Evolutionary conservation across 2,888 invertebrate species (phyloP).

Genomic region (Pachymerium ferrugineum): DNA sequence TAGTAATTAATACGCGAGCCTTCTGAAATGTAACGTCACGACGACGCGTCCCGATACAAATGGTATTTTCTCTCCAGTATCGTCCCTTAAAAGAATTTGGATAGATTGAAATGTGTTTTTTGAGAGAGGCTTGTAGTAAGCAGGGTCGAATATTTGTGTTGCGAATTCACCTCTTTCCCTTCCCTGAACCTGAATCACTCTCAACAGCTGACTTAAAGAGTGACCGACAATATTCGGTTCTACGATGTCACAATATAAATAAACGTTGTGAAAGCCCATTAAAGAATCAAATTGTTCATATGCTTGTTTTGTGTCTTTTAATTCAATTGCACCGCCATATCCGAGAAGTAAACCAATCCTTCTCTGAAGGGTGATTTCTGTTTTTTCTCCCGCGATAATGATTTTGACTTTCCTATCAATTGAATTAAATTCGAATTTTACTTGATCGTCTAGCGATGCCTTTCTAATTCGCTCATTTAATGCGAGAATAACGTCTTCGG

Average conservation of each 20-base stretch:
- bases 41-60: neutral
- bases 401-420: no score
- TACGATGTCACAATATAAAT: neutral
- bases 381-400: no score
- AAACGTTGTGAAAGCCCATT: neutral
- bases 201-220: neutral
- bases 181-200: neutral
- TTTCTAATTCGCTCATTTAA: no score
- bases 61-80: neutral
- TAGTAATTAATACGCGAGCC: neutral
- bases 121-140: neutral
- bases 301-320: neutral
- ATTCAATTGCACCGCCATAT: neutral
- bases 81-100: neutral
- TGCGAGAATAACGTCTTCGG: no score
- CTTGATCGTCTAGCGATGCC: no score
- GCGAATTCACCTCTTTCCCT: neutral
- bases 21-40: neutral
- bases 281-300: neutral
- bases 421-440: no score
- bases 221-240: neutral
- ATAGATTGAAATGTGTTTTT: neutral
- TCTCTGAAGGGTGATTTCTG: no score
- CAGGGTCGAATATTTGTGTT: neutral
- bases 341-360: neutral